Conservation (phyloP, 2,888 invertebrate species). For the Euclidia mi region DNA sequence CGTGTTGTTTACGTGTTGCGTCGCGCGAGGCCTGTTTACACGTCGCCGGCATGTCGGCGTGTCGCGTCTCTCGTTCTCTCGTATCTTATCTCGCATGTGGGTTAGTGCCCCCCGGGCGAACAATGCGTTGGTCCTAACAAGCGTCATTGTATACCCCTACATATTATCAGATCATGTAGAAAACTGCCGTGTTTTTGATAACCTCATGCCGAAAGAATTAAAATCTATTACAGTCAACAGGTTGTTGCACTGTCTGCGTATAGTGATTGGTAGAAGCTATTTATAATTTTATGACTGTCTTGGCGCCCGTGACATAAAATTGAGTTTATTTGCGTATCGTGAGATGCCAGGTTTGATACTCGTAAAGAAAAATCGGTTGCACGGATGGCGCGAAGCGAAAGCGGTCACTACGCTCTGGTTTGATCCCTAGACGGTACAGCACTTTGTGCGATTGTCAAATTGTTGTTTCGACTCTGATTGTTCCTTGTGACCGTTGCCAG, state of each 20-base stretch:
- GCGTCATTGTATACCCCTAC: slow-evolving; percentile 36
- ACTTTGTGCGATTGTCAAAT: too few species aligned
- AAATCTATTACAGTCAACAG: background rate
- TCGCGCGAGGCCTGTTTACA: slow-evolving; percentile 69
- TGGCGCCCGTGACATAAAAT: background rate
- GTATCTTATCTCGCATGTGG: slow-evolving; percentile 87
- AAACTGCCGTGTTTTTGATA: slow-evolving; percentile 33
- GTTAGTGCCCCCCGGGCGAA: slow-evolving; percentile 88
- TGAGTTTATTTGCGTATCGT: too few species aligned
- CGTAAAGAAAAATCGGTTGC: too few species aligned
- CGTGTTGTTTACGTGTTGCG: slow-evolving; percentile 59
- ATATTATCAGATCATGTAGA: slow-evolving; percentile 43
- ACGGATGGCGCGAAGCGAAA: too few species aligned
- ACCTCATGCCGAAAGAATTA: slow-evolving; percentile 20
- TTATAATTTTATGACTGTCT: background rate
- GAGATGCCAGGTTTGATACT: too few species aligned
- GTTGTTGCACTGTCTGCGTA: slow-evolving; percentile 1
- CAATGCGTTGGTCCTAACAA: slow-evolving; percentile 87
- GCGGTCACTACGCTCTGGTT: too few species aligned
- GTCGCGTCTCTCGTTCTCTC: slow-evolving; percentile 59
- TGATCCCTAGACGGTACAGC: too few species aligned
- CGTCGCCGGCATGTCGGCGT: slow-evolving; percentile 58
- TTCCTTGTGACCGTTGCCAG: too few species aligned
- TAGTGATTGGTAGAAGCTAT: too few species aligned
- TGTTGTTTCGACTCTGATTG: too few species aligned